Conservation (phyloP, 1,140 invertebrate species). For the Tyrophagus putrescentiae region DNA sequence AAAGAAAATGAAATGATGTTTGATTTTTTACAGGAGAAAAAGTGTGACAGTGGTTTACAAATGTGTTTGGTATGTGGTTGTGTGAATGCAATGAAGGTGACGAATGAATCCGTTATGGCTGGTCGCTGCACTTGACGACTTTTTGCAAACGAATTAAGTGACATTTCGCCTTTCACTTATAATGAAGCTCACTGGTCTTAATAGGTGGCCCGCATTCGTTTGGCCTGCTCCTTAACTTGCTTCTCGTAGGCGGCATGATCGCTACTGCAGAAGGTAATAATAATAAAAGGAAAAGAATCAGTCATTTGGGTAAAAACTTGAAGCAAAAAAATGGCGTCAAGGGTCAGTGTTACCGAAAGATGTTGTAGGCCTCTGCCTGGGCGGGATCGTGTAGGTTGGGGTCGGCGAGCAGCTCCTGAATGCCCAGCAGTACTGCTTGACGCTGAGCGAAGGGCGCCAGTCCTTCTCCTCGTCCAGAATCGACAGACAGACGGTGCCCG, state of each 20-base stretch:
- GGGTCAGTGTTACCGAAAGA: slow-evolving; percentile 89
- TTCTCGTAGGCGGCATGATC: slow-evolving; percentile 95
- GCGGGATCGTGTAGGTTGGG: slow-evolving; percentile 99
- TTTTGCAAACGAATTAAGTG: too few species aligned
- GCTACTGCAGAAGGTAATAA: slow-evolving; percentile 58
- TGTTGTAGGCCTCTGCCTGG: slow-evolving; percentile 98
- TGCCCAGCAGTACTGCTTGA: slow-evolving; percentile 97
- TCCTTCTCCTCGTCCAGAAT: slow-evolving; percentile 97
- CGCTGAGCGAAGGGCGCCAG: slow-evolving; percentile 97
- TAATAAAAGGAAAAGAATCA: slow-evolving; percentile 23
- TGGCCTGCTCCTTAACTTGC: slow-evolving; percentile 83
- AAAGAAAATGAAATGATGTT: too few species aligned
- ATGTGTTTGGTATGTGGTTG: too few species aligned
- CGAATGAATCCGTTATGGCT: too few species aligned
- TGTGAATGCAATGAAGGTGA: too few species aligned
- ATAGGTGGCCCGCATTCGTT: slow-evolving; percentile 55
- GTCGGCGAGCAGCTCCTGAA: slow-evolving; percentile 95
- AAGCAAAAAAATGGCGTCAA: too few species aligned
- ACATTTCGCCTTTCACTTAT: too few species aligned
- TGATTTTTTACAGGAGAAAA: too few species aligned
- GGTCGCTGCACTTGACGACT: too few species aligned
- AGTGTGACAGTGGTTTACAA: too few species aligned
- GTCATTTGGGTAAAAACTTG: slow-evolving; percentile 31
- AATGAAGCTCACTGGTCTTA: too few species aligned
- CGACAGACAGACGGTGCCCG: slow-evolving; percentile 91